phyloP scores from a whole-genome alignment of 37 sponge, comb jelly and placozoan genomes.

The Spongilla lacustris region DNA sequence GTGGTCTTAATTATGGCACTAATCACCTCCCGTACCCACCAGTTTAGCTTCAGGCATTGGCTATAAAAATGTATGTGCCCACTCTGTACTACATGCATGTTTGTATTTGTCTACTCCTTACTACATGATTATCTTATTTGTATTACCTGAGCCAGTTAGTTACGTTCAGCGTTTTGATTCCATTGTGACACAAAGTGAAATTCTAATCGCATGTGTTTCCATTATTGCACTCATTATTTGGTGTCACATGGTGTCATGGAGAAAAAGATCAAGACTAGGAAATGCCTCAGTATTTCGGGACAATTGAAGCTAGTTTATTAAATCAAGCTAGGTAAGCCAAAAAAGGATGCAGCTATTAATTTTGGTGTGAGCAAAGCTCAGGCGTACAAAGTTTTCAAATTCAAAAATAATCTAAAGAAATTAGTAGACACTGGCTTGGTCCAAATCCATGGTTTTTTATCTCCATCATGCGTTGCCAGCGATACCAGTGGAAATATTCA shows the following conservation, averaged over 20 bases:
- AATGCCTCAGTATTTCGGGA: neutral
- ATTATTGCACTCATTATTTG: neutral
- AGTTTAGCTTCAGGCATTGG: too few species aligned
- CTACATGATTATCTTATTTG: neutral
- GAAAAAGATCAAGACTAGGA: neutral
- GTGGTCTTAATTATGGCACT: too few species aligned
- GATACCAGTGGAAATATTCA: too few species aligned
- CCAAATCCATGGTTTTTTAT: too few species aligned
- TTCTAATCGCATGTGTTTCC: neutral
- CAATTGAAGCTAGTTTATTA: neutral
- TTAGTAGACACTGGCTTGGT: neutral
- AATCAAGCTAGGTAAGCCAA: neutral
- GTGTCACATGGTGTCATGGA: neutral
- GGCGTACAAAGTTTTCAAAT: neutral
- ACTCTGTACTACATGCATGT: too few species aligned
- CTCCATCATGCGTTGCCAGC: too few species aligned
- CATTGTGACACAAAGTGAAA: neutral
- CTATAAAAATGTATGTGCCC: too few species aligned
- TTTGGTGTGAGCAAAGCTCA: slow-evolving; percentile 1
- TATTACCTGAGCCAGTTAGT: neutral
- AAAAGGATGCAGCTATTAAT: neutral
- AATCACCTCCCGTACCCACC: too few species aligned
- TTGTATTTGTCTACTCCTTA: neutral
- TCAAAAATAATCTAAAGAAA: neutral
- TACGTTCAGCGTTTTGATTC: neutral